Conservation (phyloP, 2,113 vertebrate species). For the Coryphaenoides rupestris region DNA sequence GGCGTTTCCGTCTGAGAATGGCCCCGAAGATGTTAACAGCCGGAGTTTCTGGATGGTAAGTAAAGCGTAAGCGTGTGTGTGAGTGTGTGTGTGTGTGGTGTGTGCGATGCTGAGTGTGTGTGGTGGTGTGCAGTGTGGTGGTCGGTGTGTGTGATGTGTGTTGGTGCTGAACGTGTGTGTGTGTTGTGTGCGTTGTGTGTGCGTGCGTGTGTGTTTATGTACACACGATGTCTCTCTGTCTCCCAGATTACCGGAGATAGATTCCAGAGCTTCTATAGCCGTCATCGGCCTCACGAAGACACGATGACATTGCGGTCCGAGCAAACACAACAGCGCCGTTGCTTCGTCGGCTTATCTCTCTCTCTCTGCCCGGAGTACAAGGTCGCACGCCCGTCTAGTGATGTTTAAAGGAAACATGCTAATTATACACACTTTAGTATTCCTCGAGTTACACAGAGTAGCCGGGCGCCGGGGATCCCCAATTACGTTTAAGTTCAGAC, state of each 20-base stretch:
- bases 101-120: slow-evolving; percentile 5
- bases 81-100: slow-evolving; percentile 6
- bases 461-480: too few relatives aligned
- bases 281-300: not conserved
- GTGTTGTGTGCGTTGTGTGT: not conserved
- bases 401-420: not conserved
- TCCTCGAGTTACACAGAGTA: too few relatives aligned
- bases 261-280: not conserved
- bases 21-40: slow-evolving; percentile 54
- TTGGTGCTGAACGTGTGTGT: slow-evolving; percentile 4
- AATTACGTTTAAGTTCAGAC: too few relatives aligned
- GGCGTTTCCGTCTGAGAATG: slow-evolving; percentile 44
- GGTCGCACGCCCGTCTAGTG: slow-evolving; percentile 12
- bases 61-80: slow-evolving; percentile 9
- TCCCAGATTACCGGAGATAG: not conserved
- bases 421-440: not conserved
- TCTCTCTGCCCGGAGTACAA: too few relatives aligned
- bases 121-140: not conserved
- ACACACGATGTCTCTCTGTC: not conserved
- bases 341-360: not conserved
- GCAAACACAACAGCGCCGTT: slow-evolving; percentile 16
- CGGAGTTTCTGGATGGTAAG: slow-evolving; percentile 80
- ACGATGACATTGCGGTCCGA: slow-evolving; percentile 22
- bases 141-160: not conserved
- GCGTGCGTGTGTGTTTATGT: not conserved